These are phyloP conservation scores for Psylliodes chrysocephalus DNA, from an alignment of 2,888 invertebrate species.

Conservation along the genomic window DNA sequence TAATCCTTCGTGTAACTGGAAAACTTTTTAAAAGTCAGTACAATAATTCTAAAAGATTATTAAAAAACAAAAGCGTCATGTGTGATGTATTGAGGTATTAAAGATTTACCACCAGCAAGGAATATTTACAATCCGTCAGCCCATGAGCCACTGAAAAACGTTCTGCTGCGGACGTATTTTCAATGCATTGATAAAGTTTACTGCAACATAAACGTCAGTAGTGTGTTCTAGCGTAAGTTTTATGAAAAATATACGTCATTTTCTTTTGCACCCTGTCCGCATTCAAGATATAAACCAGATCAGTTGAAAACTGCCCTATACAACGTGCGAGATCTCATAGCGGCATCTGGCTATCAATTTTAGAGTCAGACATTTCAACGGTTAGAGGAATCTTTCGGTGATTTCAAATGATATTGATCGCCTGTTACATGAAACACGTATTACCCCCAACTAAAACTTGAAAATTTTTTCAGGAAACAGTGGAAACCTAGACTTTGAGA, in stretches of 20 bases:
- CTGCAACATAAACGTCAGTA: conserved; percentile 25
- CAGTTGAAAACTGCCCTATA: neutral
- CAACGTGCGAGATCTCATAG: neutral
- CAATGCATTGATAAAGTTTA: conserved; percentile 23
- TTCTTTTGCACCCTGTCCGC: conserved; percentile 9
- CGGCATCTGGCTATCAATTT: conserved; percentile 12
- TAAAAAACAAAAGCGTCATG: neutral
- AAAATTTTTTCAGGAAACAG: too few relatives aligned
- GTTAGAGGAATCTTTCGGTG: neutral
- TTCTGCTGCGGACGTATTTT: conserved; percentile 9
- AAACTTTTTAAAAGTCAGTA: too few relatives aligned
- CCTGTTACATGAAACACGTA: neutral
- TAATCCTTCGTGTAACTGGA: too few relatives aligned
- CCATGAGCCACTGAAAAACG: neutral
- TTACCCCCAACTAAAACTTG: too few relatives aligned
- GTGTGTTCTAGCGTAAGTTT: conserved; percentile 2
- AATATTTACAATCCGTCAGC: neutral
- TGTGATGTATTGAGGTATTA: neutral
- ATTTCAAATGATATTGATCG: neutral
- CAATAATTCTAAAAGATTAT: neutral
- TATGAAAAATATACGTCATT: conserved; percentile 14
- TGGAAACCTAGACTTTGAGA: too few relatives aligned
- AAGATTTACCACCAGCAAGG: neutral
- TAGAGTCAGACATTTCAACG: neutral
- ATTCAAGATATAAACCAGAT: conserved; percentile 8